Evolutionary conservation across 2,888 invertebrate genomes (phyloP).

Genomic region (Auanema freiburgensis): DNA sequence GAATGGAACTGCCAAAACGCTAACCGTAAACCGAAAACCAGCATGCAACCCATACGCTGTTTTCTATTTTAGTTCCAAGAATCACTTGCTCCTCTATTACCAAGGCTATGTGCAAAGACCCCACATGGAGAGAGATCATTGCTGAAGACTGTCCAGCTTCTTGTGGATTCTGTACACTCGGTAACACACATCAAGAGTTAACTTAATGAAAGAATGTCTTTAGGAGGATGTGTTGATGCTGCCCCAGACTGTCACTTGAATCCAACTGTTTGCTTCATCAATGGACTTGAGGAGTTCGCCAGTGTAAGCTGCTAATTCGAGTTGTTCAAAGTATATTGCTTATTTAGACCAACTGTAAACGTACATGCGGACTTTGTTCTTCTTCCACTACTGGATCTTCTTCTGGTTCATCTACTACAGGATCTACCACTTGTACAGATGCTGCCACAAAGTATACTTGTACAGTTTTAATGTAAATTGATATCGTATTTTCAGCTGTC

Average conservation of each 20-base stretch:
- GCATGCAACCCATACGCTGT: no score
- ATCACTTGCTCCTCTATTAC: conserved; percentile 32
- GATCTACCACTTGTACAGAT: not conserved
- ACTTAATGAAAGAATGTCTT: no score
- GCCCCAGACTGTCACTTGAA: conserved; percentile 9
- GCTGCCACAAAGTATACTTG: conserved; percentile 1
- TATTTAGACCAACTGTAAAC: conserved; percentile 16
- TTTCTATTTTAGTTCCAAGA: conserved; percentile 35
- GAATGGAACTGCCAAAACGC: conserved; percentile 30
- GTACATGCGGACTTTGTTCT: conserved; percentile 11
- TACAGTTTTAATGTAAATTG: no score
- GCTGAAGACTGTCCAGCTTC: conserved; percentile 36
- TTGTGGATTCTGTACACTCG: conserved; percentile 35
- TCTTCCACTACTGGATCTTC: not conserved
- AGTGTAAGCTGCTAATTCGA: no score
- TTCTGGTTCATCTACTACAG: no score
- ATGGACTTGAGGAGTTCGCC: conserved; percentile 13
- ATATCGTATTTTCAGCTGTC: not conserved
- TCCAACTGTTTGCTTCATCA: conserved; percentile 12
- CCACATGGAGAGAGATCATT: conserved; percentile 31
- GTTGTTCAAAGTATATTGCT: no score
- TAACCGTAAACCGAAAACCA: conserved; percentile 26
- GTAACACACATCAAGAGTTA: no score
- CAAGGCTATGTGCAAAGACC: conserved; percentile 30
- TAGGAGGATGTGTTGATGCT: conserved; percentile 12